These are phyloP conservation scores for Pycnomerus fuliginosus DNA, from an alignment of 2,888 invertebrate genomes.

Conservation along the genomic window DNA sequence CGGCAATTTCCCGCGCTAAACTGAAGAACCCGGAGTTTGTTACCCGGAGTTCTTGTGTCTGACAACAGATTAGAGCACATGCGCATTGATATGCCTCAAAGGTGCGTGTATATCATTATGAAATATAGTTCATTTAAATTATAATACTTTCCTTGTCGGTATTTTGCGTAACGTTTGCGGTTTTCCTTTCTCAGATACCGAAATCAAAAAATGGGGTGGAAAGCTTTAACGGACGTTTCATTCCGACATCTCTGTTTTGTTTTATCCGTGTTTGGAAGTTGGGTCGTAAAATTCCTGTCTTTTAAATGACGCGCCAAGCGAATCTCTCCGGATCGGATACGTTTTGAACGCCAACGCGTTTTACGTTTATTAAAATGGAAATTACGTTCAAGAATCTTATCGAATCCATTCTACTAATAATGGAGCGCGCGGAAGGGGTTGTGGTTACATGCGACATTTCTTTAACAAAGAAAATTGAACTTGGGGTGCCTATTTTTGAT, in stretches of 20 bases:
- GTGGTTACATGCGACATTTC: conserved; percentile 13
- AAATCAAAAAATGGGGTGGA: not conserved
- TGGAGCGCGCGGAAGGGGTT: conserved; percentile 4
- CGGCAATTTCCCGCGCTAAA: conserved; percentile 31
- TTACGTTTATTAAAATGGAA: conserved; percentile 13
- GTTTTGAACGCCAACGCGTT: no score
- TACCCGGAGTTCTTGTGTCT: conserved; percentile 34
- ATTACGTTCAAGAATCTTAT: conserved; percentile 16
- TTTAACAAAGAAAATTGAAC: no score
- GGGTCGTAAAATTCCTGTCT: conserved; percentile 3
- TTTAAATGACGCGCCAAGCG: conserved; percentile 4
- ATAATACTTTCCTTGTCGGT: conserved; percentile 33
- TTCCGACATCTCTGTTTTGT: no score
- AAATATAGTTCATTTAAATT: conserved; percentile 43
- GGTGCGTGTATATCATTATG: conserved; percentile 45
- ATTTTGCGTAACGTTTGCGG: conserved; percentile 21
- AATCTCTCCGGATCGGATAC: conserved; percentile 3
- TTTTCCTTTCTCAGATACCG: not conserved
- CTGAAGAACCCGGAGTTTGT: conserved; percentile 34
- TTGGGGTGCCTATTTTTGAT: no score
- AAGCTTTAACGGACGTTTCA: not conserved
- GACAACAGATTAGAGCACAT: conserved; percentile 31
- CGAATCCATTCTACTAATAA: conserved; percentile 16
- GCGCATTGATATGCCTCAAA: conserved; percentile 36
- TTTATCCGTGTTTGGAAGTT: not conserved